Evolutionary conservation across 2,888 invertebrate genomes (phyloP).

Genomic region (Harmothoe impar): DNA sequence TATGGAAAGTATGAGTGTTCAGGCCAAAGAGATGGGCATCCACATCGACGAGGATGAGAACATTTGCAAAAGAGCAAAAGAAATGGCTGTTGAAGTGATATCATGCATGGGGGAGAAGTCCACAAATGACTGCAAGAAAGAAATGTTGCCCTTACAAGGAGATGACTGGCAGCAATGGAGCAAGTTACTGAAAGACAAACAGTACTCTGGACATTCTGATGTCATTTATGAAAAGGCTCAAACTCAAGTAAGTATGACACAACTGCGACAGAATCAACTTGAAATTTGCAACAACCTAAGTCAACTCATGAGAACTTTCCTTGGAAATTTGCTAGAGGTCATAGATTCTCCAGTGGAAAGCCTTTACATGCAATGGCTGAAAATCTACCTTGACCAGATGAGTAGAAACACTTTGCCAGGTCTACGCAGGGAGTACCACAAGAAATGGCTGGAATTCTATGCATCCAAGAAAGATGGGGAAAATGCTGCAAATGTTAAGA

Average conservation of each 20-base stretch:
- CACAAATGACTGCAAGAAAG: background rate
- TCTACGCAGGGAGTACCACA: conserved; percentile 9
- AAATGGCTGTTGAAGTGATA: background rate
- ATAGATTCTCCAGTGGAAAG: background rate
- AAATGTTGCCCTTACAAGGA: conserved; percentile 21
- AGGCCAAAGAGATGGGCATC: background rate
- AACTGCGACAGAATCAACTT: conserved; percentile 21
- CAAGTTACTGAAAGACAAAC: background rate
- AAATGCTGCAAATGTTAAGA: background rate
- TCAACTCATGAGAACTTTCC: background rate
- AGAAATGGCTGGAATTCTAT: background rate
- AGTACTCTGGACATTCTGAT: background rate
- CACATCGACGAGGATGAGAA: background rate
- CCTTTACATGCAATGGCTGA: conserved; percentile 28
- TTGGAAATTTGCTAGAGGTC: background rate
- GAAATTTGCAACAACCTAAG: background rate
- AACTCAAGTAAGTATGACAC: background rate
- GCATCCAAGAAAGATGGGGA: background rate
- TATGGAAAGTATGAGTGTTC: background rate
- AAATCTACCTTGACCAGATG: background rate
- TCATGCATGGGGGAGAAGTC: background rate
- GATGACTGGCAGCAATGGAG: conserved; percentile 17
- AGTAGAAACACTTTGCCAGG: background rate
- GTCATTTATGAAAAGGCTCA: background rate
- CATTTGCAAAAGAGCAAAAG: background rate